These are phyloP conservation scores for Euphonia xanthogaster DNA, from an alignment of 2,797 vertebrate species.

Conservation along the genomic window DNA sequence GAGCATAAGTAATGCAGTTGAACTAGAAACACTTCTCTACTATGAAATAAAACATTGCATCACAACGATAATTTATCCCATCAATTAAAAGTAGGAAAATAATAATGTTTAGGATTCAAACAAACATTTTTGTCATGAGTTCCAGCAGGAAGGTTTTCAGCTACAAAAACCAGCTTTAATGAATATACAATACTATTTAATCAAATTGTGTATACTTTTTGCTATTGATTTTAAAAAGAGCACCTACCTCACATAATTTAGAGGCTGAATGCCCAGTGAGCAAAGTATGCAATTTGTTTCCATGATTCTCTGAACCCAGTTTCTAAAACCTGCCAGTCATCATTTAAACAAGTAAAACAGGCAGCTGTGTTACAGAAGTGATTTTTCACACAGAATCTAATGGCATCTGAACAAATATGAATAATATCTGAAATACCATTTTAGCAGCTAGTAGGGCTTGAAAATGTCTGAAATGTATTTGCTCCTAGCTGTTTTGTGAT, in stretches of 20 bases:
- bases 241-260: slow-evolving; percentile 3
- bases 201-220: background rate
- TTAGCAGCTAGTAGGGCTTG: slow-evolving; percentile 58
- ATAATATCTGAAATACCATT: slow-evolving; percentile 47
- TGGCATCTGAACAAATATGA: slow-evolving; percentile 52
- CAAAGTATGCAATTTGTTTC: slow-evolving; percentile 25
- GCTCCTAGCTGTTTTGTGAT: background rate
- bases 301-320: background rate
- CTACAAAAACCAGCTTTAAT: background rate
- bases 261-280: background rate
- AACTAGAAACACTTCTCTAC: background rate
- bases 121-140: background rate
- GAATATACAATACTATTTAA: background rate
- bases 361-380: slow-evolving; percentile 13
- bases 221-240: slow-evolving; percentile 27
- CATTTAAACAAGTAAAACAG: slow-evolving; percentile 39
- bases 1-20: background rate
- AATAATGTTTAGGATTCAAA: background rate
- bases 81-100: background rate
- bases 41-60: background rate
- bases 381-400: slow-evolving; percentile 56
- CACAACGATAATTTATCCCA: background rate
- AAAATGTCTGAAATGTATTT: slow-evolving; percentile 53
- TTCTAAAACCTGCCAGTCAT: slow-evolving; percentile 57
- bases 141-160: background rate